These are phyloP conservation scores for Exaiptasia diaphana DNA, from an alignment of 64 coral and sea anemone species.

Conservation along the genomic window DNA sequence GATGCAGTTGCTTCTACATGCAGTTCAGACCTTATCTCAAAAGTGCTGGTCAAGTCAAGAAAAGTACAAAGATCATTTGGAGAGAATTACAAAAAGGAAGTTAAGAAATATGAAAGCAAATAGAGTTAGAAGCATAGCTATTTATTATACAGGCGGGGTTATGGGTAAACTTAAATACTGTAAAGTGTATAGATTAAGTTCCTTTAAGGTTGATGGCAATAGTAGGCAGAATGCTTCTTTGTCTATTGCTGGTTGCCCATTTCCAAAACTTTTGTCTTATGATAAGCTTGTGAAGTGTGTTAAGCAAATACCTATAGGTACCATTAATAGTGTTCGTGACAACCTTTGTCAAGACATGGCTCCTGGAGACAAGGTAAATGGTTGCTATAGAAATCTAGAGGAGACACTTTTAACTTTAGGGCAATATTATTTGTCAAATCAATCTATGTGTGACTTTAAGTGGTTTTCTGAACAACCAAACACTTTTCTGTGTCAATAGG, in stretches of 20 bases:
- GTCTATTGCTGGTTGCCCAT: background rate
- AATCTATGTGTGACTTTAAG: no score
- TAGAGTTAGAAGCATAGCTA: conserved; percentile 11
- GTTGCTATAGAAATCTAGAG: background rate
- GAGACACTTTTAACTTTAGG: background rate
- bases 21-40: conserved; percentile 2
- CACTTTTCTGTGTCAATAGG: conserved; percentile 12
- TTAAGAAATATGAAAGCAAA: conserved; percentile 15
- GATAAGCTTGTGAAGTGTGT: background rate
- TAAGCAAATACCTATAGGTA: conserved; percentile 9
- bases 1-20: conserved; percentile 29
- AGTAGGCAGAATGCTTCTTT: background rate
- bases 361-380: background rate
- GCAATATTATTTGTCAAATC: background rate
- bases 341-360: background rate
- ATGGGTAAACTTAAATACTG: background rate
- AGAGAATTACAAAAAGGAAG: background rate
- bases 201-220: background rate
- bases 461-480: background rate
- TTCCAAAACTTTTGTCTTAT: conserved; percentile 12
- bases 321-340: background rate
- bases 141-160: background rate
- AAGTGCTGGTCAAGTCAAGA: conserved; percentile 18
- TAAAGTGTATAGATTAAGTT: background rate
- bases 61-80: conserved; percentile 24